These are phyloP conservation scores for Rhagonycha lutea DNA, from an alignment of 2,888 invertebrate genomes.

Conservation along the genomic window DNA sequence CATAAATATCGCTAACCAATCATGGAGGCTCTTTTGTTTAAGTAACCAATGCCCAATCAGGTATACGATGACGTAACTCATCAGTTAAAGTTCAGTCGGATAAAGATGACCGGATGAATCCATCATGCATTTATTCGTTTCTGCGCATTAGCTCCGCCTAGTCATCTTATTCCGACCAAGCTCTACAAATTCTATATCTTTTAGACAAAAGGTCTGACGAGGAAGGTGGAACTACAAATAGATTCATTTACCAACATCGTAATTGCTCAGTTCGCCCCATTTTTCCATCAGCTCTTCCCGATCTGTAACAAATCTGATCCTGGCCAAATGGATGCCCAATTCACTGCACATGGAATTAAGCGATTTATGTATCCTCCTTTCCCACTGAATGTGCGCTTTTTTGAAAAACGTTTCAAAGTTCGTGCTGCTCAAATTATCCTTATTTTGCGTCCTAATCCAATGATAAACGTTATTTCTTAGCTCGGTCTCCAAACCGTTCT, in stretches of 20 bases:
- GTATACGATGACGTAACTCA: neutral
- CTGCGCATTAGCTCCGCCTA: no score
- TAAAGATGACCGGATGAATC: no score
- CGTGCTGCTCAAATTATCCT: constrained; percentile 45
- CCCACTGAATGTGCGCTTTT: constrained; percentile 91
- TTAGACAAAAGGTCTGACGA: no score
- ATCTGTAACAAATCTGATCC: constrained; percentile 74
- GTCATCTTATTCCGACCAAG: no score
- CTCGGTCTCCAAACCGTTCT: constrained; percentile 79
- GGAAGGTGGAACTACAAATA: neutral
- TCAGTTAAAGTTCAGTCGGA: no score
- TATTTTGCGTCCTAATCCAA: constrained; percentile 68
- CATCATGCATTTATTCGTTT: no score
- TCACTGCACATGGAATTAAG: constrained; percentile 94
- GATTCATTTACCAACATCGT: constrained; percentile 71
- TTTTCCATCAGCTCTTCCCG: constrained; percentile 81
- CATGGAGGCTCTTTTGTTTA: neutral
- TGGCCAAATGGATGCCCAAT: constrained; percentile 81
- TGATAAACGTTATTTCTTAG: constrained; percentile 84
- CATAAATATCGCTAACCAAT: neutral
- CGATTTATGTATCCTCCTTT: constrained; percentile 91
- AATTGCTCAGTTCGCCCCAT: constrained; percentile 93
- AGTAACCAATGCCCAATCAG: no score
- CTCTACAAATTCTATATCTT: neutral
- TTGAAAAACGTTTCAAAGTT: constrained; percentile 67